Base-by-base conservation (phyloP, 2,888 invertebrate species). In the Anthrax anthrax region DNA sequence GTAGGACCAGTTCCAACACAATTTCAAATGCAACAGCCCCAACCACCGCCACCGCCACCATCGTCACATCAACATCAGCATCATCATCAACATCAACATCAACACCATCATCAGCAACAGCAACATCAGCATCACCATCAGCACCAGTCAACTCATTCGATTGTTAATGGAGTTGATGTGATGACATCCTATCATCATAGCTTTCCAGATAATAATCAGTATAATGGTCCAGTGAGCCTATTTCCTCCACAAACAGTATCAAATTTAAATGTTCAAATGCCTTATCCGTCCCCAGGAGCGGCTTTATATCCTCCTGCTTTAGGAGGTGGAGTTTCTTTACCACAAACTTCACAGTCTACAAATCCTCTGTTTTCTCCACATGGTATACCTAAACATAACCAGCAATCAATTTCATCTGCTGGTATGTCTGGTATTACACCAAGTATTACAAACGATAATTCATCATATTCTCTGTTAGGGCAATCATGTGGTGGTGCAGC, bases 281-380 rank as follows among this genome's bases (percentile, higher is more conserved):
- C 81, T 9, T 76, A 81, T 58, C 76, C 81, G 9, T 78, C 82
- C 1, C 76, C 81, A 14, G 78, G 79, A 16, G 73, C 80, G 2
- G 74, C 74, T 2, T 68, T 81, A 55, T 80, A 76, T 59, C 76
- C 79, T 9, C 73, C 80, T 32, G 72, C 75, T 2, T 38, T 48
- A 12, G 44, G 47, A 29, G 44, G 44, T 18, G 16, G 47, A 14
- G 45, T 51, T 44, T 47, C 47, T 43, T 34, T 41, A 17, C 43
- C 44, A 13, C 42, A 42, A 23, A 18, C 32, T 14, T 37, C 41
- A 36, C 47, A 47, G 36, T 40, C 48, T 12, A 45, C 37, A 34
- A 43, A 43, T 34, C 40, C 42, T 13, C 18, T 43, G 10, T 45
- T 51, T 34, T 46, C 45, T 19, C 44, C 47, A 9, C 46, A 47